Base-by-base conservation (phyloP, 1,140 invertebrate genomes). In the Trypoxylus dichotomus region DNA sequence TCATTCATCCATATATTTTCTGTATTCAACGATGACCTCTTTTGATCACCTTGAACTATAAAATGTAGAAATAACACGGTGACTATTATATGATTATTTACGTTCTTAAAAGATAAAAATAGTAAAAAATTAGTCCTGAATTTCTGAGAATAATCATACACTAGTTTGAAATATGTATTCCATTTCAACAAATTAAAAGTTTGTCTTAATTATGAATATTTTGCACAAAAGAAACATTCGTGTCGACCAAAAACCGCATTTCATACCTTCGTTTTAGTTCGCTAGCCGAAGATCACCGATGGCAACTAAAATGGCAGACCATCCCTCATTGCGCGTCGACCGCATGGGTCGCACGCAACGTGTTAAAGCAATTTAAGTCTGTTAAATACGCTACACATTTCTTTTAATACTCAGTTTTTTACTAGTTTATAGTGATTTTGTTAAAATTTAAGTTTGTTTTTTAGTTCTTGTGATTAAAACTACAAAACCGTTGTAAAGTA, bases 301-400 rank as follows among this genome's bases (percentile, higher is more conserved):
- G 21, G 8, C 10, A 25, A 24, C 11, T 80, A 85, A 85, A 78
- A 85, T 85, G 84, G 84, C 84, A 80, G 81, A 75, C 79, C 41
- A 63, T 78, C 77, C 82, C 75, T 83, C 84, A 83, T 79, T 84
- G 80, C 80, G 84, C 83, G 84, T 82, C 84, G 84, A 83, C 84
- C 84, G 80, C 84, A 85, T 85, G 84, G 84, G 84, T 85, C 84
- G 84, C 78, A 82, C 84, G 84, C 84, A 83, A 83, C 82, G 82
- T 83, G 83, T 83, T 80, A 47, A 43, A 81, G 41, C 41, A 43
- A 75, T 75, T 75, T 43, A 54, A 68, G 60, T 68, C 27, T 32
- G 41, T 29, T 42, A 75, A 29, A 47, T 54, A n/a, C 41, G 72
- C 15, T 6, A 42, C 43, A 25, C 74, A 21, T 75, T 75, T 75